Conservation (phyloP, 1,140 invertebrate genomes). For the Hetaerina americana region DNA sequence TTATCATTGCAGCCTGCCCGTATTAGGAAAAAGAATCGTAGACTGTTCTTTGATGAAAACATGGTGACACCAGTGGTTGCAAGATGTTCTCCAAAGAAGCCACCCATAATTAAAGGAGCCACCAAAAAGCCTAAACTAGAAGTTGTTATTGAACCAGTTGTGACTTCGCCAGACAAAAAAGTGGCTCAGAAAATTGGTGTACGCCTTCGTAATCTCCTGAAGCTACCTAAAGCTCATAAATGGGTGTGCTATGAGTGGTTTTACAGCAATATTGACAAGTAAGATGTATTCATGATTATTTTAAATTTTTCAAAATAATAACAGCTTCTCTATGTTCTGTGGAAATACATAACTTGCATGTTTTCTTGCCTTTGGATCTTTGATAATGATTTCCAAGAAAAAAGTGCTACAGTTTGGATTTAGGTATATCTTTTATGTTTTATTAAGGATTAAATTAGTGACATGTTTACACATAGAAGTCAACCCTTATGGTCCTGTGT, state of each 20-base stretch:
- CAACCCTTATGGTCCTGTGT: too few species aligned
- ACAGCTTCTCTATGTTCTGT: background rate
- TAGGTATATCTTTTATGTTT: too few species aligned
- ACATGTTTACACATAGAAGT: too few species aligned
- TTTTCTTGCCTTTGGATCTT: background rate
- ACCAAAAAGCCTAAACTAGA: background rate
- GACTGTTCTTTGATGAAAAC: background rate
- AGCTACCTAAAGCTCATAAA: conserved; percentile 96
- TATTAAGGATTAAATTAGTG: too few species aligned
- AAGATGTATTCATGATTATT: conserved; percentile 22
- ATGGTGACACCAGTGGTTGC: background rate
- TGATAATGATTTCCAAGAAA: background rate
- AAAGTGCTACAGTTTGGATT: too few species aligned
- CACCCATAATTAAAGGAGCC: background rate
- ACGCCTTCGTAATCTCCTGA: conserved; percentile 86
- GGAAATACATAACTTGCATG: background rate
- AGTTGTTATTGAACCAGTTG: background rate
- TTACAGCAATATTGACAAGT: conserved; percentile 93
- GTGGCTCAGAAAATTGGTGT: conserved; percentile 81
- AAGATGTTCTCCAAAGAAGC: background rate
- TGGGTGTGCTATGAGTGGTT: conserved; percentile 99
- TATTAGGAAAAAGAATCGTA: background rate
- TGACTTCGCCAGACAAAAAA: conserved; percentile 46
- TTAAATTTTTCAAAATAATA: background rate
- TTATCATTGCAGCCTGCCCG: background rate